Percentiles rank a stretch among this genome's conserved stretches.
phyloP scores from a whole-genome alignment of 2,113 vertebrate species.

The Anguilla japonica region DNA sequence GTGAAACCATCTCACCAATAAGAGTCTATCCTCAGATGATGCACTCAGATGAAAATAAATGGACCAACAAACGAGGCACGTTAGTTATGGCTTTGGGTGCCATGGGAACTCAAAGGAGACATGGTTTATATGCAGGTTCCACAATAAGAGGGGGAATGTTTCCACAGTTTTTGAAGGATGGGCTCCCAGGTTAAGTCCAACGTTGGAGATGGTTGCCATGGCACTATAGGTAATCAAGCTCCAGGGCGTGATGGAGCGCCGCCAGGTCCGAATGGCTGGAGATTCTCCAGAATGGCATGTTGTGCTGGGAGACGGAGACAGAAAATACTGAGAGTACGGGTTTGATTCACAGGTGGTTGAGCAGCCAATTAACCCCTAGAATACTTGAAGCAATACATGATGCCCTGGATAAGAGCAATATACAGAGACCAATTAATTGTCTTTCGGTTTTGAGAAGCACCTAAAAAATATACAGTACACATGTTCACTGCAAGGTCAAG shows the following conservation, averaged over 20 bases:
- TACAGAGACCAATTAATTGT: too few species aligned
- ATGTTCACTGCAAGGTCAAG: too few species aligned
- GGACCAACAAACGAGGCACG: background rate
- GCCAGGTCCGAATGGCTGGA: constrained; percentile 99
- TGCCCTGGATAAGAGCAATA: too few species aligned
- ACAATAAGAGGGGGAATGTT: too few species aligned
- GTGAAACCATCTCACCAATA: background rate
- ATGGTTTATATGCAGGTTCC: too few species aligned
- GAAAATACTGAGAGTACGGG: constrained; percentile 38
- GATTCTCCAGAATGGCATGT: constrained; percentile 99
- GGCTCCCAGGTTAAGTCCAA: background rate
- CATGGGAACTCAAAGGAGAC: too few species aligned
- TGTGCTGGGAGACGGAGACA: constrained; percentile 78
- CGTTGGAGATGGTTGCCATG: background rate
- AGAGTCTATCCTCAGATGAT: too few species aligned
- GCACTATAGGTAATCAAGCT: constrained; percentile 96
- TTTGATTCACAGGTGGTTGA: background rate
- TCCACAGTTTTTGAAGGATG: too few species aligned
- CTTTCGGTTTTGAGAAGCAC: too few species aligned
- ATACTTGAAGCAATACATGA: background rate
- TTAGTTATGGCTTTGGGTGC: background rate
- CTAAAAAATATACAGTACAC: too few species aligned
- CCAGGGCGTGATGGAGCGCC: constrained; percentile 96
- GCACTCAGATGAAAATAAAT: background rate
- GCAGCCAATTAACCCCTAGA: constrained; percentile 22